phyloP scores from a whole-genome alignment of 2,113 vertebrate species.

The Thalassoma bifasciatum region DNA sequence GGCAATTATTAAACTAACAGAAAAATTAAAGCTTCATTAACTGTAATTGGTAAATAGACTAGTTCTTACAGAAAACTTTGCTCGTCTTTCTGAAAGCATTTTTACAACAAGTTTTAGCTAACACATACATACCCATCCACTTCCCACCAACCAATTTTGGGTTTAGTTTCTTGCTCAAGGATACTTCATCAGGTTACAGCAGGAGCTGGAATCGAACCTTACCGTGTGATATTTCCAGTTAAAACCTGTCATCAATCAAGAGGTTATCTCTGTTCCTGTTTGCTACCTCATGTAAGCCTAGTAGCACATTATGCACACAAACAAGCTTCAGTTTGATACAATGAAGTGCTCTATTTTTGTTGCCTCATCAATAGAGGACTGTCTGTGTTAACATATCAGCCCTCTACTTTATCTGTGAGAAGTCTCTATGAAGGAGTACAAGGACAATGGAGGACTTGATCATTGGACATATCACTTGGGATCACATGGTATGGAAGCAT shows the following conservation, averaged over 20 bases:
- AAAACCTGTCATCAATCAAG: conserved; percentile 24
- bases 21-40: too few relatives aligned
- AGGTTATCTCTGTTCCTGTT: conserved; percentile 38
- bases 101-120: too few relatives aligned
- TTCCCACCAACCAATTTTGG: too few relatives aligned
- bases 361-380: conserved; percentile 73
- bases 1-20: too few relatives aligned
- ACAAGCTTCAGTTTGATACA: conserved; percentile 67
- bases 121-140: too few relatives aligned
- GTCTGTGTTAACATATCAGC: conserved; percentile 66
- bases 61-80: too few relatives aligned
- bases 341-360: conserved; percentile 66
- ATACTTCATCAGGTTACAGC: too few relatives aligned
- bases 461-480: conserved; percentile 57
- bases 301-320: conserved; percentile 52
- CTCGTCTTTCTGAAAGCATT: too few relatives aligned
- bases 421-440: conserved; percentile 54
- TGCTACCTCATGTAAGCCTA: conserved; percentile 44
- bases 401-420: conserved; percentile 55
- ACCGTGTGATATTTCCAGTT: neutral
- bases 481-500: conserved; percentile 78
- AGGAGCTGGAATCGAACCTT: too few relatives aligned
- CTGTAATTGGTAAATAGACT: too few relatives aligned
- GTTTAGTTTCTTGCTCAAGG: too few relatives aligned
- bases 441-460: conserved; percentile 78